Percentiles rank a stretch among this genome's conserved stretches.
Evolutionary conservation across 2,113 vertebrate species (phyloP).

Genomic region (Pachypanchax playfairii): DNA sequence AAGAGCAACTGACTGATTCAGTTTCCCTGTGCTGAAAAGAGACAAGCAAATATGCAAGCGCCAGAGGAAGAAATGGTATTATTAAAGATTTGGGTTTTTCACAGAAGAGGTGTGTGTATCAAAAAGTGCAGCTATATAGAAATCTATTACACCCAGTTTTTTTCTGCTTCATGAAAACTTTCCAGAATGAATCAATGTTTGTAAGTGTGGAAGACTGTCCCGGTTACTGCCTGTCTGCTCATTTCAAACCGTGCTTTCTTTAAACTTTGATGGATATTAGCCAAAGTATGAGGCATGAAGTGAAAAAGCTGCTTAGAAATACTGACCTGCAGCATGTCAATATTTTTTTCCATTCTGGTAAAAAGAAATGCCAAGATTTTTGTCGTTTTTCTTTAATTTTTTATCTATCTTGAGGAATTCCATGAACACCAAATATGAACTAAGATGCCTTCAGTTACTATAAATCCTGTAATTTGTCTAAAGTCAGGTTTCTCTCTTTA

Average conservation of each 20-base stretch:
- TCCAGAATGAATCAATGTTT: constrained; percentile 56
- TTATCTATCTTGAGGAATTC: constrained; percentile 13
- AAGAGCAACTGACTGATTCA: constrained; percentile 57
- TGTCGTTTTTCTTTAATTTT: constrained; percentile 8
- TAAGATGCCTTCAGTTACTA: too few species aligned
- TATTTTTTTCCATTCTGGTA: neutral
- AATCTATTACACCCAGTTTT: constrained; percentile 12
- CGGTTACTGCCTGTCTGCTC: constrained; percentile 22
- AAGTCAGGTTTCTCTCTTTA: neutral
- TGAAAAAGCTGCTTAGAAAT: constrained; percentile 26
- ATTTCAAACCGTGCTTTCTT: constrained; percentile 31
- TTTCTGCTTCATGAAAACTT: constrained; percentile 37
- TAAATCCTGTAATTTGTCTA: too few species aligned
- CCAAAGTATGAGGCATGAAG: constrained; percentile 22
- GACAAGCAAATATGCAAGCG: neutral
- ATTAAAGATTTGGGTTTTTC: constrained; percentile 4
- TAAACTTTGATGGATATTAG: constrained; percentile 21
- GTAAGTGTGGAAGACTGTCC: constrained; percentile 40
- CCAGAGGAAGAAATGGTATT: constrained; percentile 37
- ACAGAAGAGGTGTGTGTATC: neutral
- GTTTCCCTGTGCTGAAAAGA: constrained; percentile 49
- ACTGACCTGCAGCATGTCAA: constrained; percentile 22
- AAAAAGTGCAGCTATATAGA: constrained; percentile 24
- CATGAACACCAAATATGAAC: neutral
- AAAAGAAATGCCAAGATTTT: neutral